A percentile compares a stretch with the other conserved stretches of the same genome.
Conservation (phyloP, 2,888 invertebrate species). For the Dysmachus trigonus region DNA sequence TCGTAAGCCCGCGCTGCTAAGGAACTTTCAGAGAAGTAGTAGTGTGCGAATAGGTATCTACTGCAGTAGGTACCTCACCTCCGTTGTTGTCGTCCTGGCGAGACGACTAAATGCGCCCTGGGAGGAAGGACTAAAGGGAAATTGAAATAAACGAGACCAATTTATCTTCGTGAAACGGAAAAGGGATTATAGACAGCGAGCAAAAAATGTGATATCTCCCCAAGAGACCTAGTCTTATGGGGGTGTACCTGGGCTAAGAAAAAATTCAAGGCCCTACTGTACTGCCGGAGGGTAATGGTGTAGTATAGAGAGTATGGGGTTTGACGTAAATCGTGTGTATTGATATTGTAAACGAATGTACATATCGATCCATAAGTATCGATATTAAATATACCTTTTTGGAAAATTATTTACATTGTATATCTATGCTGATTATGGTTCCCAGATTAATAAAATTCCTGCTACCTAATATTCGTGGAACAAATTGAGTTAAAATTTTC, state of each 20-base stretch:
- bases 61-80: not conserved
- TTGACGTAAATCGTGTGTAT: no score
- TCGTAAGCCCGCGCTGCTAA: not conserved
- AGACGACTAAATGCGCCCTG: not conserved
- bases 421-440: no score
- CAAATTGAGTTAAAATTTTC: no score
- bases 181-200: constrained; percentile 11
- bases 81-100: not conserved
- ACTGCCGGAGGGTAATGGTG: not conserved
- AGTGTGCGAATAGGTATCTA: not conserved
- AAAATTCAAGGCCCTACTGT: not conserved
- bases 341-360: no score
- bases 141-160: constrained; percentile 41
- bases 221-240: not conserved
- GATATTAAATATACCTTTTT: no score
- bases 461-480: no score
- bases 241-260: not conserved
- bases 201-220: not conserved
- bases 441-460: no score
- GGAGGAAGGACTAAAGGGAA: not conserved
- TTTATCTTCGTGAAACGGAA: constrained; percentile 19
- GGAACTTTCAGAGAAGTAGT: not conserved
- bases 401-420: no score
- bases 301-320: not conserved
- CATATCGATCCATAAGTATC: no score